phyloP scores from a whole-genome alignment of 2,888 invertebrate species.

The Volucella bombylans region DNA sequence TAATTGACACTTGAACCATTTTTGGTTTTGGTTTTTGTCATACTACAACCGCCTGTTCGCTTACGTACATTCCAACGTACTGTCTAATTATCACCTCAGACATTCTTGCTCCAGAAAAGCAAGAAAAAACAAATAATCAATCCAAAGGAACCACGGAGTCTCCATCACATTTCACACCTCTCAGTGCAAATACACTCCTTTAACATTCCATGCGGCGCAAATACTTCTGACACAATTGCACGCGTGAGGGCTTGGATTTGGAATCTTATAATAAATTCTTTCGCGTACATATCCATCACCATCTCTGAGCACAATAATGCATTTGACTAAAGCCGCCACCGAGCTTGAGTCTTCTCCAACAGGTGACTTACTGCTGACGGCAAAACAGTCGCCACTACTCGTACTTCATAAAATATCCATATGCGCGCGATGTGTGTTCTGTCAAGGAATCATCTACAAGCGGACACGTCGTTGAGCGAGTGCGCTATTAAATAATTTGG shows the following conservation, averaged over 20 bases:
- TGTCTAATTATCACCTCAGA: conserved; percentile 10
- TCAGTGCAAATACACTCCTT: not conserved
- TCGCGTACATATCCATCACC: conserved; percentile 38
- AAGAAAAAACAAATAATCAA: not conserved
- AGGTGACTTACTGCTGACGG: conserved; percentile 45
- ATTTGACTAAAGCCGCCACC: conserved; percentile 68
- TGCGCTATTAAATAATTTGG: conserved; percentile 56
- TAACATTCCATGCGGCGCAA: conserved; percentile 7
- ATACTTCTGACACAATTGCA: not conserved
- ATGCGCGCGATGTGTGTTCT: conserved; percentile 62
- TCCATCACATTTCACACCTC: conserved; percentile 14
- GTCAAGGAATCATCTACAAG: conserved; percentile 4
- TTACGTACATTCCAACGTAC: not conserved
- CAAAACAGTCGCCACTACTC: conserved; percentile 2
- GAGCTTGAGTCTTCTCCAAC: conserved; percentile 37
- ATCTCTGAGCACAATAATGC: conserved; percentile 53
- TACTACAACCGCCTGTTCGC: too few species aligned
- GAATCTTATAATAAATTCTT: conserved; percentile 14
- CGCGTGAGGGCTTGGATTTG: conserved; percentile 17
- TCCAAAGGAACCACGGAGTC: not conserved
- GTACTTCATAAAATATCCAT: conserved; percentile 42
- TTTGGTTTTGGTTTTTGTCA: too few species aligned
- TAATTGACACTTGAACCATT: too few species aligned
- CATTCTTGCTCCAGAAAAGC: not conserved
- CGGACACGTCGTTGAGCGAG: conserved; percentile 38